Evolutionary conservation across 2,797 vertebrate species (phyloP).

Genomic region (Hapalemur alaotrensis): DNA sequence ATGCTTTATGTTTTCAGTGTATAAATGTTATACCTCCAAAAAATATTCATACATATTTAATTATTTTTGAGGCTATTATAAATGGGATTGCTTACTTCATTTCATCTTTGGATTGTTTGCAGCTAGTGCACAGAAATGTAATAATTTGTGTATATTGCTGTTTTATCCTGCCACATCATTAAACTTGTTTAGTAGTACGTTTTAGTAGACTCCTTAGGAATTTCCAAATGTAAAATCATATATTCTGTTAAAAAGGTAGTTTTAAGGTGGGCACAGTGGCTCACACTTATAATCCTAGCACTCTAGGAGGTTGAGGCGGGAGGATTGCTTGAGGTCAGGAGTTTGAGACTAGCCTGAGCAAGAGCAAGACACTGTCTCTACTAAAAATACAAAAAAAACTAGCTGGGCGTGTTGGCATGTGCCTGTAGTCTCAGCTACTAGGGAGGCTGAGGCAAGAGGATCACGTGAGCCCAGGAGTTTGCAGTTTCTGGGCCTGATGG

Average conservation of each 20-base stretch:
- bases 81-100: not conserved
- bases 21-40: not conserved
- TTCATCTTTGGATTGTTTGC: not conserved
- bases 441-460: too few relatives aligned
- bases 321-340: too few relatives aligned
- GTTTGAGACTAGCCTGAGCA: too few relatives aligned
- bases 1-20: not conserved
- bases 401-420: rapidly evolving
- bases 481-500: too few relatives aligned
- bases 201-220: not conserved
- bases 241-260: not conserved
- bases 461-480: too few relatives aligned
- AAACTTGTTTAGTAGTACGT: not conserved
- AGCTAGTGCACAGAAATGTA: not conserved
- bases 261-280: not conserved
- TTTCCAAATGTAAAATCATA: not conserved
- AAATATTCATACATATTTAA: not conserved
- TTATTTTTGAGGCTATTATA: not conserved
- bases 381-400: too few relatives aligned
- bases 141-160: not conserved
- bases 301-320: too few relatives aligned
- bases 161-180: not conserved
- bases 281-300: too few relatives aligned
- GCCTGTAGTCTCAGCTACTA: too few relatives aligned
- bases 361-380: too few relatives aligned